Evolutionary conservation across 2,797 vertebrate genomes (phyloP), one percentile per base, ranked within the genome.

Genomic region (Periparus ater): DNA sequence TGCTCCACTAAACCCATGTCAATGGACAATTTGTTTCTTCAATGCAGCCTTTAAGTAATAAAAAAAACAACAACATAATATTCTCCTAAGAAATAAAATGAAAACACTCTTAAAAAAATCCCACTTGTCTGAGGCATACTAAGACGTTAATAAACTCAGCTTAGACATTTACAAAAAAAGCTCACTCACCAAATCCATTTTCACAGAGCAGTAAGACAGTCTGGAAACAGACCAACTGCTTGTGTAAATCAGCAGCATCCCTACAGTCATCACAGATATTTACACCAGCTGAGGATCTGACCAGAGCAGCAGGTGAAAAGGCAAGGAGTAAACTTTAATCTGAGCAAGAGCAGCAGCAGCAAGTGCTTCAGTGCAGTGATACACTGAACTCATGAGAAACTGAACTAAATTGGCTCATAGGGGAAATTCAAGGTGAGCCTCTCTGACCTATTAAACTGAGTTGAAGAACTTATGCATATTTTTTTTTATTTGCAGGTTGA

Each of bases 1-100:
- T 91, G 45, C 8, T 47, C 54, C 70, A 85, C 44, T 93, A 94
- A 95, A 83, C 36, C 18, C 66, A 77, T 44, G 62, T 89, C 70
- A 96, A 76, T 91, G 89, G 85, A 72, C 62, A 66, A 95, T 96
- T 95, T 95, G 70, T 94, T 96, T 92, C 70, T 85, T 77, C 87
- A 92, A 38, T n/a, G 44, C 51, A 85, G 62, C 62, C 62, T 91
- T 93, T 84, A 93, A 93, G 68, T 81, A 68, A 83, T 93, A 85
- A 92, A 85, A 78, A 40, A 42, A 94, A 91, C 76, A 92, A 97
- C 93, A 96, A 80, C 84, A 92, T 91, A 91, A 89, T 76, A 88
- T 72, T 75, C 40, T 84, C 67, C 45, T 67, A 75, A 85, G 68
- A 93, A 92, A 88, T 78, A 93, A 94, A 95, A 89, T 50, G 34